Conservation (phyloP, 2,797 vertebrate genomes). For the Sebastes kiyomatsui region DNA sequence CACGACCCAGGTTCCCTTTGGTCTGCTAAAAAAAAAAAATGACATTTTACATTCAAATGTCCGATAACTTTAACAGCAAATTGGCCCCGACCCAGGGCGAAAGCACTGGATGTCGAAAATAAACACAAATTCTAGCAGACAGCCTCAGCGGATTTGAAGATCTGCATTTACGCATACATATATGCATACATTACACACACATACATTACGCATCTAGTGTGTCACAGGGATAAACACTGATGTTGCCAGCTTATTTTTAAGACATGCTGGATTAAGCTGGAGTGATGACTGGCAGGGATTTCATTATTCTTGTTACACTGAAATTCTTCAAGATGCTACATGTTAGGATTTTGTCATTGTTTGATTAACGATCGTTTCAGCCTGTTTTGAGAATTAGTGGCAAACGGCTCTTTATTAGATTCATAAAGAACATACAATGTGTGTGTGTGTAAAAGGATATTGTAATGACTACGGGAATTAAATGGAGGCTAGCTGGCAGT, state of each 20-base stretch:
- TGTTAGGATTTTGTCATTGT: conserved; percentile 25
- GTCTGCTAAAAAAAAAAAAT: conserved; percentile 16
- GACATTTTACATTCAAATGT: conserved; percentile 47
- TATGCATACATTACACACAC: conserved; percentile 11
- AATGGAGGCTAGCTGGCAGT: neutral
- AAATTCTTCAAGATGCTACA: conserved; percentile 28
- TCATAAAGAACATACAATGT: neutral
- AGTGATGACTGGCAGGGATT: conserved; percentile 53
- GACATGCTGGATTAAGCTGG: conserved; percentile 50
- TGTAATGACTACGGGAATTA: neutral
- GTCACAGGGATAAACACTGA: conserved; percentile 51
- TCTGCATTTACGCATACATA: conserved; percentile 17
- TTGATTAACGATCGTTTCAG: conserved; percentile 22
- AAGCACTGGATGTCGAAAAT: conserved; percentile 25
- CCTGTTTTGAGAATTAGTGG: neutral
- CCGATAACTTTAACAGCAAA: conserved; percentile 14
- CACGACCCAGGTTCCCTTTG: conserved; percentile 1
- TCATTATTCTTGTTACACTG: conserved; percentile 36
- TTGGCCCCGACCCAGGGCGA: neutral
- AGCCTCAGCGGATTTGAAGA: conserved; percentile 5
- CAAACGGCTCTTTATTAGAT: neutral
- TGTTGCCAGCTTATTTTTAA: conserved; percentile 46
- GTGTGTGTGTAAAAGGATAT: conserved; percentile 1
- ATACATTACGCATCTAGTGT: conserved; percentile 28
- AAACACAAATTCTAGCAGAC: conserved; percentile 27